phyloP scores from a whole-genome alignment of 2,113 vertebrate genomes.

The Lepus timidus region DNA sequence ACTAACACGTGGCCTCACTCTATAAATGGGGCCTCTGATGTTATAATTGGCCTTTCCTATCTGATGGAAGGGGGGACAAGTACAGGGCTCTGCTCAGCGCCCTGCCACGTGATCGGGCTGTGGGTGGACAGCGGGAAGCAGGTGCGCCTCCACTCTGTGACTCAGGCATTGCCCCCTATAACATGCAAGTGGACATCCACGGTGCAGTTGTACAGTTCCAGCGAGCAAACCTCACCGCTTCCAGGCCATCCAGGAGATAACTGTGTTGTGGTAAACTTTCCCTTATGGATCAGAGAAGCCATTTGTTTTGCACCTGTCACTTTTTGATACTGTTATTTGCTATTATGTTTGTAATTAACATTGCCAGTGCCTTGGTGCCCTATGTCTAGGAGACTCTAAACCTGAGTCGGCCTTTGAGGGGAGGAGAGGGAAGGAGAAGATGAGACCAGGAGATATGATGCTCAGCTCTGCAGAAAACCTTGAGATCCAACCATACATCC shows the following conservation, averaged over 20 bases:
- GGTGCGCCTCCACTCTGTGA: too few species aligned
- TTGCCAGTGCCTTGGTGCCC: not conserved
- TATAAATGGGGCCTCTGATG: not conserved
- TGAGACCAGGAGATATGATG: not conserved
- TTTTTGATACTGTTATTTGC: not conserved
- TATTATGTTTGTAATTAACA: not conserved
- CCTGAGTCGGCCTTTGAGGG: too few species aligned
- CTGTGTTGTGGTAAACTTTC: not conserved
- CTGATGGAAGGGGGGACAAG: not conserved
- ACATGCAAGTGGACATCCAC: not conserved
- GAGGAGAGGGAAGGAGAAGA: not conserved
- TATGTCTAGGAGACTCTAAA: not conserved
- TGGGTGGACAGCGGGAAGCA: too few species aligned
- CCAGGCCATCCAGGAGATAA: not conserved
- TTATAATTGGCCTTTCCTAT: not conserved
- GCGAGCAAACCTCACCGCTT: not conserved
- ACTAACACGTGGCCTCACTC: not conserved
- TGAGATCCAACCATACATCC: not conserved
- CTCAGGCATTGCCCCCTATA: not conserved
- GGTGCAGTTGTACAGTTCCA: accelerated
- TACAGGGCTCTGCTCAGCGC: not conserved
- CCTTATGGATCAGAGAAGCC: not conserved
- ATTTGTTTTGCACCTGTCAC: not conserved
- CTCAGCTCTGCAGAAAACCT: not conserved
- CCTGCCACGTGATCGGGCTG: not conserved